Evolutionary conservation across 2,888 invertebrate species (phyloP).

Genomic region (Acronicta aceris): DNA sequence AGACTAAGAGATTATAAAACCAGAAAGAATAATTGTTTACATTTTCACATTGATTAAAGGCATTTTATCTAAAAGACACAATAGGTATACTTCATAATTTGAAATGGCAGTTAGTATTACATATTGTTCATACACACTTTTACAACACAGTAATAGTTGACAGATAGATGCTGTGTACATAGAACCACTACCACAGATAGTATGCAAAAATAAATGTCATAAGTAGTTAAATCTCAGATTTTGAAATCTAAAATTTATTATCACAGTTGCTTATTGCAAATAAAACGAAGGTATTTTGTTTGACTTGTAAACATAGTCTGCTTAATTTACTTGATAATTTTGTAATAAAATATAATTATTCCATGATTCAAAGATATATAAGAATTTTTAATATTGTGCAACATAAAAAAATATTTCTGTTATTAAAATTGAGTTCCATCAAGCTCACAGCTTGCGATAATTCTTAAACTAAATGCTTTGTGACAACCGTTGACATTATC

Average conservation of each 20-base stretch:
- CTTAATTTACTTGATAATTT: constrained; percentile 40
- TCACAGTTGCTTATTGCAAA: constrained; percentile 85
- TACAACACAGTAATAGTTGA: constrained; percentile 58
- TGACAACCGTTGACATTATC: constrained; percentile 65
- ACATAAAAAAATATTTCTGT: constrained; percentile 31
- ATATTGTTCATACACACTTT: constrained; percentile 68
- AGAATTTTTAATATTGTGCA: constrained; percentile 27
- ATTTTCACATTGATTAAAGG: constrained; percentile 21
- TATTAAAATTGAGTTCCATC: constrained; percentile 44
- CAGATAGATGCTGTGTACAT: constrained; percentile 29
- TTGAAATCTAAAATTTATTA: constrained; percentile 76
- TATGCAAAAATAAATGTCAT: constrained; percentile 43
- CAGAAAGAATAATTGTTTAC: constrained; percentile 16
- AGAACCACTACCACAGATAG: constrained; percentile 14
- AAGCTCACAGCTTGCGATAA: constrained; percentile 67
- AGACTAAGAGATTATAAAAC: constrained; percentile 27
- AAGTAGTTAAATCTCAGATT: constrained; percentile 56
- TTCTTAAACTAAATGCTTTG: constrained; percentile 76
- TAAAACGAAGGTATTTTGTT: constrained; percentile 55
- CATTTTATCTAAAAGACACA: constrained; percentile 53
- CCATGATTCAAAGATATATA: constrained; percentile 36
- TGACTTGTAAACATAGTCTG: constrained; percentile 36
- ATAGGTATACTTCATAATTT: constrained; percentile 49
- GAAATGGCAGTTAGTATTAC: constrained; percentile 86
- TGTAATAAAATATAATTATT: constrained; percentile 42